Conservation (phyloP, 2,888 invertebrate species). For the Agonopterix subpropinquella region DNA sequence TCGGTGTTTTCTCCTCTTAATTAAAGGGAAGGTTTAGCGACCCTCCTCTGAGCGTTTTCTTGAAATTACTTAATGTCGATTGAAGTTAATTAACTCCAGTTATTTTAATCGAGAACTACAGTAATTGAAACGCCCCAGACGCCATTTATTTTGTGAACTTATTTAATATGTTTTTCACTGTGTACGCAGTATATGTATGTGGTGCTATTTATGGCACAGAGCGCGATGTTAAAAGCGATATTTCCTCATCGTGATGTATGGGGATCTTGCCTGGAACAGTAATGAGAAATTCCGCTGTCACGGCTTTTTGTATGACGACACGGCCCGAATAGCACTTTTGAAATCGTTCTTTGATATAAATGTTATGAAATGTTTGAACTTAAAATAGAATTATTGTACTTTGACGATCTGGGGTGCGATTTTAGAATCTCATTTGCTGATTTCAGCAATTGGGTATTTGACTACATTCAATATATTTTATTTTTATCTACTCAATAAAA, state of each 20-base stretch:
- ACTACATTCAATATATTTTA: too few relatives aligned
- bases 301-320: conserved; percentile 53
- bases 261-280: conserved; percentile 57
- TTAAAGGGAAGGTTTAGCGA: conserved; percentile 38
- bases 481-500: too few relatives aligned
- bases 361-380: conserved; percentile 19
- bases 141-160: background rate
- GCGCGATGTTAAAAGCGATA: conserved; percentile 63
- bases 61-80: conserved; percentile 36
- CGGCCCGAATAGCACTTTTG: conserved; percentile 39
- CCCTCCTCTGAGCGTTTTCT: conserved; percentile 22
- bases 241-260: conserved; percentile 68
- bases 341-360: conserved; percentile 31
- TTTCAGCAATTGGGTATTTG: too few relatives aligned
- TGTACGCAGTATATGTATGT: conserved; percentile 31
- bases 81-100: conserved; percentile 34
- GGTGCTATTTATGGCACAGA: conserved; percentile 51
- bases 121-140: conserved; percentile 19
- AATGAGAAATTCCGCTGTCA: conserved; percentile 73
- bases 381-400: background rate
- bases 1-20: conserved; percentile 40
- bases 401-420: background rate
- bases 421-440: too few relatives aligned
- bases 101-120: conserved; percentile 32
- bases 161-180: conserved; percentile 4